Percentiles rank a stretch among this genome's conserved stretches.
Evolutionary conservation across 2,888 invertebrate genomes (phyloP).

Genomic region (Diogma glabrata): DNA sequence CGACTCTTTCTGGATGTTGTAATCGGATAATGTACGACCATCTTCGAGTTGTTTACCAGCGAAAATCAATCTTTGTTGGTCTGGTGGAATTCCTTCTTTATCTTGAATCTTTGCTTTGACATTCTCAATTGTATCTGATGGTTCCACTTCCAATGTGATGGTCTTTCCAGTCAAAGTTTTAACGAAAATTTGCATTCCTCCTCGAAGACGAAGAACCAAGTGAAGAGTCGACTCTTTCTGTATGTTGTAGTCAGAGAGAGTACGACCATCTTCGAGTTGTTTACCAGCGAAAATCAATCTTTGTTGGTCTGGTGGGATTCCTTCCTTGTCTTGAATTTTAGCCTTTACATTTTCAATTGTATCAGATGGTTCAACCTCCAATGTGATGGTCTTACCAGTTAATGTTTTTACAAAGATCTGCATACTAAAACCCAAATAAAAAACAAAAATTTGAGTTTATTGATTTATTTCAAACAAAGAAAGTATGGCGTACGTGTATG

Average conservation of each 20-base stretch:
- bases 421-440: slow-evolving; percentile 44
- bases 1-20: slow-evolving; percentile 91
- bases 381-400: slow-evolving; percentile 89
- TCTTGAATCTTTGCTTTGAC: slow-evolving; percentile 89
- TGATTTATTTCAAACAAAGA: not conserved
- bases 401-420: slow-evolving; percentile 96
- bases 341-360: slow-evolving; percentile 93
- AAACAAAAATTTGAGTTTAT: not conserved
- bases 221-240: slow-evolving; percentile 90
- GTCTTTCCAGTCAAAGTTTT: slow-evolving; percentile 91
- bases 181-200: slow-evolving; percentile 98
- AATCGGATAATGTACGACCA: slow-evolving; percentile 83
- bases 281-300: slow-evolving; percentile 90
- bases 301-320: slow-evolving; percentile 77
- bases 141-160: slow-evolving; percentile 84
- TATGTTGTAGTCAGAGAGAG: slow-evolving; percentile 88
- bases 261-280: slow-evolving; percentile 90
- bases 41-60: slow-evolving; percentile 92
- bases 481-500: too few species aligned
- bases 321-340: slow-evolving; percentile 85
- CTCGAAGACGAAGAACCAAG: slow-evolving; percentile 76
- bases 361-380: slow-evolving; percentile 86
- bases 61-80: slow-evolving; percentile 83
- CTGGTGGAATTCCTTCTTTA: slow-evolving; percentile 84
- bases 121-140: slow-evolving; percentile 89